phyloP scores from a whole-genome alignment of 2,888 invertebrate genomes.

The Xestia c-nigrum region DNA sequence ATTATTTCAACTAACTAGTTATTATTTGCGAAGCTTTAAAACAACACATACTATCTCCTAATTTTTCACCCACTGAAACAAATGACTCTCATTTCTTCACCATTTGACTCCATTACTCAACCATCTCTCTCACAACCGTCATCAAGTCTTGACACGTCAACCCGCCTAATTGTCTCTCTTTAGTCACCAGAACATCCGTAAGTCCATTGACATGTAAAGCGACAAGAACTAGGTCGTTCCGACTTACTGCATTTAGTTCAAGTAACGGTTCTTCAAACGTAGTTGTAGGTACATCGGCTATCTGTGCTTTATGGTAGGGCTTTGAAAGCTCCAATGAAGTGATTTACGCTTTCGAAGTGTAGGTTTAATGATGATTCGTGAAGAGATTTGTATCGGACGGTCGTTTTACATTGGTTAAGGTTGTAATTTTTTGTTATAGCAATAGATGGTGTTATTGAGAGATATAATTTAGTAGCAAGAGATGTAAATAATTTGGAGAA shows the following conservation, averaged over 20 bases:
- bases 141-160: constrained; percentile 44
- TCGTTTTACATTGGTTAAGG: constrained; percentile 2
- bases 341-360: constrained; percentile 46
- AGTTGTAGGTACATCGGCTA: constrained; percentile 32
- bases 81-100: not conserved
- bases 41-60: not conserved
- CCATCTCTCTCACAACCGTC: constrained; percentile 5
- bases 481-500: not conserved
- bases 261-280: constrained; percentile 79
- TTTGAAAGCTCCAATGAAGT: constrained; percentile 45
- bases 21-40: not conserved
- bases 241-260: constrained; percentile 79
- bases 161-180: constrained; percentile 43
- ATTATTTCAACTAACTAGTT: not conserved
- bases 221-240: constrained; percentile 79
- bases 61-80: not conserved
- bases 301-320: constrained; percentile 50
- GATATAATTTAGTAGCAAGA: not conserved
- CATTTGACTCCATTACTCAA: not conserved
- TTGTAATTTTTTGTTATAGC: constrained; percentile 20
- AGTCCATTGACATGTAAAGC: constrained; percentile 82
- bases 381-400: not conserved
- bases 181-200: constrained; percentile 59
- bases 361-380: constrained; percentile 31
- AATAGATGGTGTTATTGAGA: not conserved